Evolutionary conservation across 2,888 invertebrate genomes (phyloP), one percentile per base, ranked within the genome.

Genomic region (Conus canariensis): DNA sequence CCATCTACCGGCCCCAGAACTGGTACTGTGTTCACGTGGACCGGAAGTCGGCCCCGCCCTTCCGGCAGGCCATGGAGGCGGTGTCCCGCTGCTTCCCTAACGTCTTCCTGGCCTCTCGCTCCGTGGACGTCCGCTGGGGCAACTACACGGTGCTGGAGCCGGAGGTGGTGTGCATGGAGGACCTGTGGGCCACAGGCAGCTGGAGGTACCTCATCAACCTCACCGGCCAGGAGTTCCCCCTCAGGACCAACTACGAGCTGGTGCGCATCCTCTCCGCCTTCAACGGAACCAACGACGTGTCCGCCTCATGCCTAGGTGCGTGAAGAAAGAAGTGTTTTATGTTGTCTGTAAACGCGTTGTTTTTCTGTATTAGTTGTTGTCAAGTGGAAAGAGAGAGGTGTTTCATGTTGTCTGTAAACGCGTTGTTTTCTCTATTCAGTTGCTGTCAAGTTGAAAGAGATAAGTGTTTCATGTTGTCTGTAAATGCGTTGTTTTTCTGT

Each of bases 241-340:
- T 88, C 10, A 88, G 45, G 45, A 88, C 88, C 59, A 88, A 88
- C 88, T 74, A 88, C 74, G 88, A 88, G 60, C 60, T 88, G 88
- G 45, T 30, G 7, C 60, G 60, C 16, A 82, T 59, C 9, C 30
- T 25, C 22, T 25, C 14, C 16, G 77, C 77, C 4, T 60, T 58
- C 19, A 58, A 74, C 10, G 88, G 88, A 16, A 60, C 88, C 80
- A 82, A 80, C 45, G 60, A 64, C 58, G 58, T 88, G 9, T 10
- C 8, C 8, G 77, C 77, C 10, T 25, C 25, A 9, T 77, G 8
- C 77, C 77, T 77, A 9, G 8, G 77, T 77, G 30, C 45, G 45
- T 45, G 4, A 45, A 45, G 45, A 45, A 45, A 45, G 45, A 45
- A 45, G 45, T 45, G 2, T 4, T 45, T 45, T 3, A 1, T 45